Conservation (phyloP, 2,888 invertebrate species). For the Nesidiocoris tenuis region DNA sequence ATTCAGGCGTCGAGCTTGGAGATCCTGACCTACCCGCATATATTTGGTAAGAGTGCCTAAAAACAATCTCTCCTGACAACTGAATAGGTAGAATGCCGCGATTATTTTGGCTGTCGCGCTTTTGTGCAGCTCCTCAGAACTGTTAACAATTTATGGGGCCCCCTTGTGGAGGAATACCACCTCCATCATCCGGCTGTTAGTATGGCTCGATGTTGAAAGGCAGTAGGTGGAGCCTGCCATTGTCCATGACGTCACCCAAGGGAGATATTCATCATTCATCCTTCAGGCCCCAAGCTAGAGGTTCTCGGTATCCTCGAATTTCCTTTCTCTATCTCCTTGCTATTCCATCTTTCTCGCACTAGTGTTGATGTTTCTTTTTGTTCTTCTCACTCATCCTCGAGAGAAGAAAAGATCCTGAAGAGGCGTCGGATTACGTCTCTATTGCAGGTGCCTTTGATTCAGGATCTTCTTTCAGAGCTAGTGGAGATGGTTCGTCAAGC, state of each 20-base stretch:
- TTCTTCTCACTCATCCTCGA: not conserved
- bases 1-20: too few species aligned
- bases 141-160: slow-evolving; percentile 33
- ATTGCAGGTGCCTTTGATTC: not conserved
- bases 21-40: too few species aligned
- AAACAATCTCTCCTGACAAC: too few species aligned
- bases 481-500: not conserved
- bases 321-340: not conserved
- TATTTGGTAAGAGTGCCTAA: too few species aligned
- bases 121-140: slow-evolving; percentile 20
- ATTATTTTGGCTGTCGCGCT: slow-evolving; percentile 35
- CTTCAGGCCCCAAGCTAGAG: not conserved
- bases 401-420: not conserved
- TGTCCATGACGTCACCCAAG: slow-evolving; percentile 36
- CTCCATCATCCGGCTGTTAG: slow-evolving; percentile 14
- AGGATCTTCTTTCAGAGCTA: not conserved
- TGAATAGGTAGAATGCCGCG: slow-evolving; percentile 27
- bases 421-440: not conserved
- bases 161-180: slow-evolving; percentile 26
- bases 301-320: not conserved
- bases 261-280: slow-evolving; percentile 37
- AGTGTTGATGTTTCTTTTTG: not conserved
- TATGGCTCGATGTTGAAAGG: not conserved
- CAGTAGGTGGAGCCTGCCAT: slow-evolving; percentile 5
- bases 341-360: not conserved